Percentiles rank a stretch among this genome's conserved stretches.
These are phyloP conservation scores for Cichladusa arquata DNA, from an alignment of 2,113 vertebrate genomes.

Conservation along the genomic window DNA sequence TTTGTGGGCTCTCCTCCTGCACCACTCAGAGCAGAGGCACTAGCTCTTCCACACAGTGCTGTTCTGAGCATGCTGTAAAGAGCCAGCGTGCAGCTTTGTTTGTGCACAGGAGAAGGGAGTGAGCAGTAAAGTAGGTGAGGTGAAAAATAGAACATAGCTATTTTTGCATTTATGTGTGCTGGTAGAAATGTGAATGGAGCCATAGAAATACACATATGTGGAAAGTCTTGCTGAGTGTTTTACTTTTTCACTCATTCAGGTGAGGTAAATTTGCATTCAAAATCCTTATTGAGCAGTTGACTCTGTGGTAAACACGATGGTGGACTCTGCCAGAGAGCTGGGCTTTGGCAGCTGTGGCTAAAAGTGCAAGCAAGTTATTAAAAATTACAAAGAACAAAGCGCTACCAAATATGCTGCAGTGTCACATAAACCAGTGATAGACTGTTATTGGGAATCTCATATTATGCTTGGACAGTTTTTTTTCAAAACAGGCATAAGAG, in stretches of 20 bases:
- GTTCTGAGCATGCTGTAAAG: background rate
- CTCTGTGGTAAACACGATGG: background rate
- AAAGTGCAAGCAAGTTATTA: background rate
- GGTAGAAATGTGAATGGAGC: background rate
- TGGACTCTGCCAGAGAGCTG: background rate
- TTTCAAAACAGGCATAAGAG: background rate
- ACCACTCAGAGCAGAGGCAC: background rate
- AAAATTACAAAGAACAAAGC: background rate
- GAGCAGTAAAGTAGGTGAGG: background rate
- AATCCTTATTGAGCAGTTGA: background rate
- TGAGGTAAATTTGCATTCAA: background rate
- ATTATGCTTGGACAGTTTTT: background rate
- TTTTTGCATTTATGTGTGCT: background rate
- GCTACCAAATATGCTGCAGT: background rate
- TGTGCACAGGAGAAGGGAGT: background rate
- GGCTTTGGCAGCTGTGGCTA: background rate
- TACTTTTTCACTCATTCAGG: background rate
- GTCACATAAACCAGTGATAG: background rate
- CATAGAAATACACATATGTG: background rate
- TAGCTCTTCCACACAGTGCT: background rate
- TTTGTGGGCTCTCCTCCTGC: background rate
- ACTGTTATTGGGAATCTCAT: background rate
- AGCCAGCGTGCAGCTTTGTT: rapidly evolving
- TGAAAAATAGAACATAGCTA: background rate
- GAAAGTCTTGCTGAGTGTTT: background rate